A percentile compares a stretch with the other conserved stretches of the same genome.
These are phyloP conservation scores for Acomys russatus DNA, from an alignment of 2,797 vertebrate species.

Conservation along the genomic window DNA sequence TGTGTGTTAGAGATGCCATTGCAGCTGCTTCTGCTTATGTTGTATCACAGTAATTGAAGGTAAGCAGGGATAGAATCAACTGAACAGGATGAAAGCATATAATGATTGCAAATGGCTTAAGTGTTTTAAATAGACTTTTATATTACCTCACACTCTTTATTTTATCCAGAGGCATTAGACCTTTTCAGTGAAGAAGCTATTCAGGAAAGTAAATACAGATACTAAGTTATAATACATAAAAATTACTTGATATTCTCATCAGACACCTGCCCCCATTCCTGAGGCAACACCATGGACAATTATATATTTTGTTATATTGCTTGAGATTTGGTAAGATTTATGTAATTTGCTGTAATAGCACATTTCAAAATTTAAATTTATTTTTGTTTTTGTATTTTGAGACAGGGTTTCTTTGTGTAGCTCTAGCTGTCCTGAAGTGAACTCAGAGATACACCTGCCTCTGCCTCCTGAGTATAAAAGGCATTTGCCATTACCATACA, in stretches of 20 bases:
- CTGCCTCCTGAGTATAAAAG: not conserved
- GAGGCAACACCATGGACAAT: not conserved
- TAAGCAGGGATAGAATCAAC: constrained; percentile 36
- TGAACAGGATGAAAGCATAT: not conserved
- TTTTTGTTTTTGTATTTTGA: not conserved
- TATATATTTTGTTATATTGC: constrained; percentile 27
- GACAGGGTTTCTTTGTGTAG: not conserved
- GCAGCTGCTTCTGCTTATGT: not conserved
- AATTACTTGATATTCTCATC: not conserved
- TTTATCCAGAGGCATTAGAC: constrained; percentile 45
- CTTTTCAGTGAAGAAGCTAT: constrained; percentile 54
- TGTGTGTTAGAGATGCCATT: not conserved
- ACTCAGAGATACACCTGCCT: not conserved
- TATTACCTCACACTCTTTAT: constrained; percentile 70
- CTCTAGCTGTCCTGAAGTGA: not conserved
- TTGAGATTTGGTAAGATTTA: constrained; percentile 45
- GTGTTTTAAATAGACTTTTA: constrained; percentile 63
- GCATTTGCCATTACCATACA: not conserved
- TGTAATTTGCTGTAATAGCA: constrained; percentile 44
- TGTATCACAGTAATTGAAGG: constrained; percentile 19
- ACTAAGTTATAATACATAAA: not conserved
- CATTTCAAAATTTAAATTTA: constrained; percentile 15
- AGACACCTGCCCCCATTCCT: not conserved
- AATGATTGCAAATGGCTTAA: constrained; percentile 60
- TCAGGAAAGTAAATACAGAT: constrained; percentile 54